Percentiles rank a stretch among this genome's conserved stretches.
Conservation (phyloP, 2,888 invertebrate genomes). For the Crossocerus cetratus region DNA sequence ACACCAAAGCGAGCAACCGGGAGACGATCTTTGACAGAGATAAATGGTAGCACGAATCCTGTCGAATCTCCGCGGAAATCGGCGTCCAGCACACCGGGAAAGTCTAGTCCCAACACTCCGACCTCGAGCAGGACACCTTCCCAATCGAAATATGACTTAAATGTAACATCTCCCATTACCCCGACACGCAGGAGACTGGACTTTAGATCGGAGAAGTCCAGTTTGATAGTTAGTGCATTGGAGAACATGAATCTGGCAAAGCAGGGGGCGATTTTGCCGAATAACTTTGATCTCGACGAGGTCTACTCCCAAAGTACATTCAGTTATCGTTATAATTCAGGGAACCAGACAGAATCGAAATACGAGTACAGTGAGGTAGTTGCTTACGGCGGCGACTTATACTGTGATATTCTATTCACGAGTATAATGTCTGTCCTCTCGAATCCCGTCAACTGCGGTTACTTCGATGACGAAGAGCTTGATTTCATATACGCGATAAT, state of each 20-base stretch:
- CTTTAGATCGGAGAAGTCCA: conserved; percentile 33
- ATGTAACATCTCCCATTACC: conserved; percentile 22
- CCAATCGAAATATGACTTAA: neutral
- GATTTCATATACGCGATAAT: conserved; percentile 62
- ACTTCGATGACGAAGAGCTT: conserved; percentile 65
- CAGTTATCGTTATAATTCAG: conserved; percentile 38
- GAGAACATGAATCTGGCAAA: conserved; percentile 65
- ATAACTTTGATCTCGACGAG: conserved; percentile 63
- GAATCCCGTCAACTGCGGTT: conserved; percentile 69
- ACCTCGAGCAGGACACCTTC: neutral
- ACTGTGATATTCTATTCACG: conserved; percentile 59
- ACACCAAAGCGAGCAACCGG: too few species aligned
- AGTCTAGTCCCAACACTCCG: neutral
- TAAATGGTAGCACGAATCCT: neutral
- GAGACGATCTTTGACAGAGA: neutral
- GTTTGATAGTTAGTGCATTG: conserved; percentile 44
- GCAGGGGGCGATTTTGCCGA: conserved; percentile 53
- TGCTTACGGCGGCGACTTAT: conserved; percentile 46
- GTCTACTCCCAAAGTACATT: conserved; percentile 58
- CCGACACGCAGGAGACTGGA: neutral
- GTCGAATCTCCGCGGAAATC: neutral
- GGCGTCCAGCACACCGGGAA: neutral
- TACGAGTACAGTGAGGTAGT: conserved; percentile 60
- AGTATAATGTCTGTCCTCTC: conserved; percentile 63
- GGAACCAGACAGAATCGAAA: conserved; percentile 41